Evolutionary conservation across 2,113 vertebrate genomes (phyloP), one percentile per base, ranked within the genome.

Genomic region (Ictalurus punctatus): DNA sequence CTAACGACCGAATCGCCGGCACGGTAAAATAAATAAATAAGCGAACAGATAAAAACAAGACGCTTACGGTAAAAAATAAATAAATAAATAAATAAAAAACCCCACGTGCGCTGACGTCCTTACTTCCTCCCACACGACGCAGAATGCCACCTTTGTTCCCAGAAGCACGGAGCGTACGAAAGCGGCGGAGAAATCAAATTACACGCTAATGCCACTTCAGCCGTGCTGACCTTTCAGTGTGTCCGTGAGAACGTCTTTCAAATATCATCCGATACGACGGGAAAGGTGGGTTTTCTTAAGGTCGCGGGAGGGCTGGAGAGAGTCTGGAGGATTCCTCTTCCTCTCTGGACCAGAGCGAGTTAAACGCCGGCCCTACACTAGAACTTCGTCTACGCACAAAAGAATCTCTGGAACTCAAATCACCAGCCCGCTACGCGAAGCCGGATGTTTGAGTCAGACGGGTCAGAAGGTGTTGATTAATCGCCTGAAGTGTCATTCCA

Each of bases 141-240:
- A 83, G 74, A 91, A 85, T 79, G 86, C 37, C 76, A 89, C 61
- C 88, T 88, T 90, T 88, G 82, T 91, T 89, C 81, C 67, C 74
- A 71, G 85, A 83, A 34, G 63, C 65, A 74, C 9, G 1, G 65
- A 6, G 58, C 65, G 59, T 37, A 65, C 74, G 61, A 63, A 89
- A 78, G 71, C 13, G 23, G 27, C 21, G 30, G 80, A 78, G 13
- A 71, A 79, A 81, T 84, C 76, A 12, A 80, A 89, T 84, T 85
- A 84, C 84, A 78, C n/a, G 4, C 27, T 84, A 87, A 86, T 40
- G 30, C 61, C 13, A 37, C 37, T 65, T 84, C 63, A 81, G 61
- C 86, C 23, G 78, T 59, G 52, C 48, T 61, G 80, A 84, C 80
- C 48, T 59, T 69, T 69, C 76, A 63, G 10, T 27, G 73, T 73